phyloP scores from a whole-genome alignment of 2,888 invertebrate genomes.

The Gasteruption jaculator region DNA sequence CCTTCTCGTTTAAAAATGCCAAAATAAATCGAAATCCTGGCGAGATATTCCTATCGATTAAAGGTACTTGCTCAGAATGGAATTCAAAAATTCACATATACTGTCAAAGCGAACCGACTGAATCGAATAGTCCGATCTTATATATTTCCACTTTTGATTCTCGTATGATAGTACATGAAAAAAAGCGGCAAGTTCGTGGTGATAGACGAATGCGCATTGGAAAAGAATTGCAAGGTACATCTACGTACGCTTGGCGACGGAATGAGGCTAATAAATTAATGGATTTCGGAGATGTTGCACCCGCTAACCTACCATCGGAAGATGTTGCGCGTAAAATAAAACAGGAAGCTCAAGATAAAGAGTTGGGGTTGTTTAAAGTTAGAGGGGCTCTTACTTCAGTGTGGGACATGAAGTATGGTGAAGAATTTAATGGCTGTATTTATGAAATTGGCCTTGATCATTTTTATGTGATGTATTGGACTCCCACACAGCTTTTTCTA shows the following conservation, averaged over 20 bases:
- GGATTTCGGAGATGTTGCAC: slow-evolving; percentile 20
- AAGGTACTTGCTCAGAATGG: slow-evolving; percentile 21
- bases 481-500: slow-evolving; percentile 20
- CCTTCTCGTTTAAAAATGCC: slow-evolving; percentile 21
- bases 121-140: slow-evolving; percentile 8
- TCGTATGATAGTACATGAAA: slow-evolving; percentile 15
- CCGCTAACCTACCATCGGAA: slow-evolving; percentile 15
- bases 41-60: slow-evolving; percentile 14
- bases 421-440: slow-evolving; percentile 19
- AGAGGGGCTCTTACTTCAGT: slow-evolving; percentile 13
- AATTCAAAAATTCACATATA: slow-evolving; percentile 17
- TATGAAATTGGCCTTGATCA: slow-evolving; percentile 21
- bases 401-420: slow-evolving; percentile 17
- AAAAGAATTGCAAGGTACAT: slow-evolving; percentile 20
- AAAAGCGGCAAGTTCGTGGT: slow-evolving; percentile 20
- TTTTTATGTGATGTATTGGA: slow-evolving; percentile 23
- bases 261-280: slow-evolving; percentile 19
- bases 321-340: slow-evolving; percentile 18
- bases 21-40: slow-evolving; percentile 17
- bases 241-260: slow-evolving; percentile 22
- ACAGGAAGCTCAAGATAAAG: slow-evolving; percentile 18
- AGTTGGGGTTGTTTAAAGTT: slow-evolving; percentile 16
- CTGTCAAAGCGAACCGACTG: slow-evolving; percentile 14
- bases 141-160: slow-evolving; percentile 23
- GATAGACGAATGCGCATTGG: slow-evolving; percentile 14